These are phyloP conservation scores for Ellobium chinense DNA, from an alignment of 2,888 invertebrate species.

Conservation along the genomic window DNA sequence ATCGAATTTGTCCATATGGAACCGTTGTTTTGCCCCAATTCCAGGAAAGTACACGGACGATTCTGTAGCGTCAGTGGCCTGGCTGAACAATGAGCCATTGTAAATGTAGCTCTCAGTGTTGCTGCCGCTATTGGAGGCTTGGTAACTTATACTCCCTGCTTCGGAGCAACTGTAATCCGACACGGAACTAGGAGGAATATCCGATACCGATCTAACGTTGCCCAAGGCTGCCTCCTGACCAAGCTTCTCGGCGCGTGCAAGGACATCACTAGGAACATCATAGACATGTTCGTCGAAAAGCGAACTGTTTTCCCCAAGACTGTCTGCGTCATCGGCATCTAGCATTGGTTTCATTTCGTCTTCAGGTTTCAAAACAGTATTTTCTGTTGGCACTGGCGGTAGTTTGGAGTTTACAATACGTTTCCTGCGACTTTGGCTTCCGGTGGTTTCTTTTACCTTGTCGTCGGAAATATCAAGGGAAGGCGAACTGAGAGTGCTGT, in stretches of 20 bases:
- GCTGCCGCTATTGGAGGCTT: constrained; percentile 1
- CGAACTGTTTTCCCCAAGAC: constrained; percentile 1
- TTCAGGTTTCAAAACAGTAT: neutral
- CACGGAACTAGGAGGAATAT: neutral
- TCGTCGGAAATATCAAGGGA: neutral
- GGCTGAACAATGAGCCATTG: constrained; percentile 33
- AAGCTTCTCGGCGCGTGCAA: neutral
- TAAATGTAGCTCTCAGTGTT: constrained; percentile 29
- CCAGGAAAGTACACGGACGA: neutral
- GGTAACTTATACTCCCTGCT: neutral
- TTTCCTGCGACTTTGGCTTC: neutral
- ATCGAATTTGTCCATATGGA: neutral
- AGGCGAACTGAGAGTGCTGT: neutral
- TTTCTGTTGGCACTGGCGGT: constrained; percentile 30
- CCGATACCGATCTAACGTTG: neutral
- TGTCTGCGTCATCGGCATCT: neutral
- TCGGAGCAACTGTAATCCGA: neutral
- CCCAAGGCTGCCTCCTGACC: neutral
- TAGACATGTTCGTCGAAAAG: constrained; percentile 35
- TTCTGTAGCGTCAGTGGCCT: neutral
- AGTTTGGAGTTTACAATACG: constrained; percentile 17
- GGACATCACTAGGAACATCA: constrained; percentile 47
- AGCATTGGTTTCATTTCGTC: neutral
- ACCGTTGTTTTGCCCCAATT: neutral
- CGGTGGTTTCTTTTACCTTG: neutral